Conservation (phyloP, 1,140 invertebrate species). For the Linepithema humile region DNA sequence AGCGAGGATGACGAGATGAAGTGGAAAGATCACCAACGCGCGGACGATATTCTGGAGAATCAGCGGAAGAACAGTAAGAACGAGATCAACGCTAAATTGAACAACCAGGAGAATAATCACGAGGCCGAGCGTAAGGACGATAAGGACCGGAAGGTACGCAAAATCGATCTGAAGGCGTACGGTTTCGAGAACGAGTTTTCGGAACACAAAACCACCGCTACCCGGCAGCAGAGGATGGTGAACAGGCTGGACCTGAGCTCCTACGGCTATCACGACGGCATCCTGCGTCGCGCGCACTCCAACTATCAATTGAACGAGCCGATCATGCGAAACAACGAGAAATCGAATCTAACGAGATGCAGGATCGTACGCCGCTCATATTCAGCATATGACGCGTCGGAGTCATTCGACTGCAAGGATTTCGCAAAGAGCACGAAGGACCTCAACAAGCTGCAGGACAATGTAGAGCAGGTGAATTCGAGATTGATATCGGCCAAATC, state of each 20-base stretch:
- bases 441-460: slow-evolving; percentile 26
- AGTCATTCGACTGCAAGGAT: slow-evolving; percentile 26
- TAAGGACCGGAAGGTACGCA: slow-evolving; percentile 68
- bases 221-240: slow-evolving; percentile 67
- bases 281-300: slow-evolving; percentile 75
- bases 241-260: slow-evolving; percentile 78
- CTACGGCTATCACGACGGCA: slow-evolving; percentile 77
- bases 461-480: background rate
- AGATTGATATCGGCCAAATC: slow-evolving; percentile 77
- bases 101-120: slow-evolving; percentile 60
- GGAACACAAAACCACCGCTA: slow-evolving; percentile 43
- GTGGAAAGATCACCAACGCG: slow-evolving; percentile 33
- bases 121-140: slow-evolving; percentile 59
- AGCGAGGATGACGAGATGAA: background rate
- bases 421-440: slow-evolving; percentile 52
- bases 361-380: slow-evolving; percentile 22
- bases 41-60: slow-evolving; percentile 67
- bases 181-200: slow-evolving; percentile 77
- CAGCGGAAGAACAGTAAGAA: slow-evolving; percentile 72
- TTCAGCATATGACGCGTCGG: slow-evolving; percentile 27
- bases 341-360: slow-evolving; percentile 66
- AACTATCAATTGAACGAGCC: slow-evolving; percentile 75
- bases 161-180: slow-evolving; percentile 78
- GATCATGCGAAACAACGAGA: slow-evolving; percentile 64
- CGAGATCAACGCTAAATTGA: slow-evolving; percentile 73